Base-by-base conservation (phyloP, 2,113 vertebrate genomes). In the Epinephelus fuscoguttatus region DNA sequence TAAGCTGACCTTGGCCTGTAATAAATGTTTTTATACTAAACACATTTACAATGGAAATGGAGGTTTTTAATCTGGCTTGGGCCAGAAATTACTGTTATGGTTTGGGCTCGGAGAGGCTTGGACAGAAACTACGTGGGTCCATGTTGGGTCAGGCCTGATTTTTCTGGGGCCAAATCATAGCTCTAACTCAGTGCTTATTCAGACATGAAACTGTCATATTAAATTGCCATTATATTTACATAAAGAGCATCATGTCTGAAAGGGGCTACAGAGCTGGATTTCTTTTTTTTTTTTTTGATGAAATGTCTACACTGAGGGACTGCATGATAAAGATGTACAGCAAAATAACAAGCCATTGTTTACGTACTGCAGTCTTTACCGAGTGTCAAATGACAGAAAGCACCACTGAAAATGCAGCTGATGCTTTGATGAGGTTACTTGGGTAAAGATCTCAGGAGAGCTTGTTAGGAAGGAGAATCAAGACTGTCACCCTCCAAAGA, bases 381-480 rank as follows among this genome's bases (percentile, higher is more conserved):
- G 13, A 19, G 60, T 49, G 67, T 81, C 17, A 80, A 45, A 75
- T 56, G 23, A 47, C 52, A 74, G 30, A 40, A 7, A 40, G 2
- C 18, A 6, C 23, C 21, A 6, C 0, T 14, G 25, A 73, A 30
- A 49, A 62, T 9, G 49, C 45, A 47, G 67, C 4, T 5, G 47
- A 67, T 6, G 49, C 42, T 59, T 25, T 47, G n/a, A 67, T 62
- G 68, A 87, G 23, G 23, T 80, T 66, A 64, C 50, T 2, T 19
- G 57, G 75, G 40, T 21, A 55, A 23, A 57, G 8, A 56, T 88
- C 90, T 87, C 91, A 66, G 21, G 80, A 84, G 92, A 91, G 78
- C 89, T 92, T 62, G 70, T 94, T 93, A 93, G 57, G 47, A 67
- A 55, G 62, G 56, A 23, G 60, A 40, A 67, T 74, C 21, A 45